phyloP scores from a whole-genome alignment of 2,888 invertebrate species.

The Zeuzera pyrina region DNA sequence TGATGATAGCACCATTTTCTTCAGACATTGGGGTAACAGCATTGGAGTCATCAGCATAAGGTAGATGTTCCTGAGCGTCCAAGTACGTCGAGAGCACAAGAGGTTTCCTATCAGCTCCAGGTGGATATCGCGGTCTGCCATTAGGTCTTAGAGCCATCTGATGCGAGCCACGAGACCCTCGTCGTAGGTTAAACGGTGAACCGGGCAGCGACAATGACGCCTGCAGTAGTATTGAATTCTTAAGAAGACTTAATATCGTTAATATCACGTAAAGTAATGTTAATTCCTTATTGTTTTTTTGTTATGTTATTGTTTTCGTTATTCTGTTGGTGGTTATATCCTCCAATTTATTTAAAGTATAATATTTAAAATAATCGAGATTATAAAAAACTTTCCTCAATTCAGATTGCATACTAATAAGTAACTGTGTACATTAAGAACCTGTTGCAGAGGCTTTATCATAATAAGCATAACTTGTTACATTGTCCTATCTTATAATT shows the following conservation, averaged over 20 bases:
- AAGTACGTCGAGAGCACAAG: constrained; percentile 94
- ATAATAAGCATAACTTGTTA: constrained; percentile 25
- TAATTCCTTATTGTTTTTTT: too few species aligned
- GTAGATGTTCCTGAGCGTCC: constrained; percentile 95
- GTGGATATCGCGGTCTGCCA: constrained; percentile 84
- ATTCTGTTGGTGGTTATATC: too few species aligned
- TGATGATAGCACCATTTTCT: constrained; percentile 96
- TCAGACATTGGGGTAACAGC: constrained; percentile 98
- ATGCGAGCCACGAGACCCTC: constrained; percentile 92
- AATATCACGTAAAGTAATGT: too few species aligned
- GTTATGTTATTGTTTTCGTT: too few species aligned
- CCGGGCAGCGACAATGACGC: constrained; percentile 97
- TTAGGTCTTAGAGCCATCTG: constrained; percentile 89
- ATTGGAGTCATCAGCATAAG: constrained; percentile 97
- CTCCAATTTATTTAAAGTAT: background rate
- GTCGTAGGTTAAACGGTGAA: constrained; percentile 94
- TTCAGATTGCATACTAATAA: constrained; percentile 57
- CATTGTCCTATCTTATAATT: constrained; percentile 21
- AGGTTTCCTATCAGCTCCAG: constrained; percentile 92
- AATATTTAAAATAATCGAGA: background rate
- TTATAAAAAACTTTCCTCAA: constrained; percentile 49
- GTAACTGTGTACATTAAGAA: constrained; percentile 12
- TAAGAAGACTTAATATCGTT: background rate
- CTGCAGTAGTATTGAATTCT: constrained; percentile 62
- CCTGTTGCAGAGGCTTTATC: constrained; percentile 60